phyloP scores from a whole-genome alignment of 2,888 invertebrate genomes.

The Lymantria dispar region DNA sequence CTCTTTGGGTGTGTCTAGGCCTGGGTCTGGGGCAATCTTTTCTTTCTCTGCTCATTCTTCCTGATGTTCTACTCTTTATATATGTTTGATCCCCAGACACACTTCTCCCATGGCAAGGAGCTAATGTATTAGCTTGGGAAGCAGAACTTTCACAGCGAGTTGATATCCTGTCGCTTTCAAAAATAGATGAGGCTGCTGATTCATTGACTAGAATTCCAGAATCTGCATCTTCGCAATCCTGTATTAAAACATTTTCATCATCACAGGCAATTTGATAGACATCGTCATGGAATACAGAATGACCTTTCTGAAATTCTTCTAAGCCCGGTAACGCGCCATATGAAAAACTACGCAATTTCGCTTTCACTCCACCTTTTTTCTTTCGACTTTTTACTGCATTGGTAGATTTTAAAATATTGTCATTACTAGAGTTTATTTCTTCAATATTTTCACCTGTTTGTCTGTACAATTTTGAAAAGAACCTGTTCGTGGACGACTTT shows the following conservation, averaged over 20 bases:
- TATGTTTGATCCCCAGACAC: slow-evolving; percentile 76
- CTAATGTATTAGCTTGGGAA: slow-evolving; percentile 63
- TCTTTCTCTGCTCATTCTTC: slow-evolving; percentile 69
- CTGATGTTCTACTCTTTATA: slow-evolving; percentile 59
- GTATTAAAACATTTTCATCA: slow-evolving; percentile 79
- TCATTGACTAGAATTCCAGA: slow-evolving; percentile 89
- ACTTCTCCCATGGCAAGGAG: slow-evolving; percentile 72
- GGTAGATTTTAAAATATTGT: slow-evolving; percentile 56
- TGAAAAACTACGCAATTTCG: slow-evolving; percentile 86
- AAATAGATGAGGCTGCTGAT: slow-evolving; percentile 86
- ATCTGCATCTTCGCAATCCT: slow-evolving; percentile 87
- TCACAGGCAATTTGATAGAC: slow-evolving; percentile 74
- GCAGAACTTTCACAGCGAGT: slow-evolving; percentile 79
- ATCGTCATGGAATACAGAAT: slow-evolving; percentile 85
- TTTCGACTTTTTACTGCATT: slow-evolving; percentile 62
- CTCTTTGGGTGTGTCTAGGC: slow-evolving; percentile 73
- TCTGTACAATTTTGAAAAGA: slow-evolving; percentile 86
- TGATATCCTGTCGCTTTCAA: slow-evolving; percentile 80
- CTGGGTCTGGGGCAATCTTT: slow-evolving; percentile 57
- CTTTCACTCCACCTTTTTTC: slow-evolving; percentile 69
- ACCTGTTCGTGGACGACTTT: slow-evolving; percentile 86
- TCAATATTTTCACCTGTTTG: slow-evolving; percentile 65
- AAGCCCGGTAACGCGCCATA: slow-evolving; percentile 88
- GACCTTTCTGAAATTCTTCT: slow-evolving; percentile 85
- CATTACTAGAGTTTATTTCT: slow-evolving; percentile 46